Evolutionary conservation across 2,888 invertebrate genomes (phyloP).

Genomic region (Chromoteleia sp.): DNA sequence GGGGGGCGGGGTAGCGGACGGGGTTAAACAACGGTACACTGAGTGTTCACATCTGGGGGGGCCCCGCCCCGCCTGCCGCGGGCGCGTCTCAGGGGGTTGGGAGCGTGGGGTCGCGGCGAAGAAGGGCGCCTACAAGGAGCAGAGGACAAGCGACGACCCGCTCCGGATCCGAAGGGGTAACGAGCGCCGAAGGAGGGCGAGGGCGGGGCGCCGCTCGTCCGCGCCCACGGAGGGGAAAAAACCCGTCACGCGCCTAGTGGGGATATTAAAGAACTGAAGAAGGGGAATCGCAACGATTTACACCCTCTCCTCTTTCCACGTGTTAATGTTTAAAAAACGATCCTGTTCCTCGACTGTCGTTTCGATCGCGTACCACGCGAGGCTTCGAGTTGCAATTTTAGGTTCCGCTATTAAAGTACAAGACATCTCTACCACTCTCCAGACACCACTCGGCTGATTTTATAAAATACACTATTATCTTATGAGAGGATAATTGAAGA

Average conservation of each 20-base stretch:
- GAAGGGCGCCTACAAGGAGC: conserved; percentile 79
- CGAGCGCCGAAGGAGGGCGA: conserved; percentile 81
- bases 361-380: too few relatives aligned
- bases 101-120: conserved; percentile 76
- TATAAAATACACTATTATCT: too few relatives aligned
- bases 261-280: conserved; percentile 79
- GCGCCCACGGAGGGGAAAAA: conserved; percentile 86
- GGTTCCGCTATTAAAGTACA: too few relatives aligned
- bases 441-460: too few relatives aligned
- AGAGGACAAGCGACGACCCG: conserved; percentile 73
- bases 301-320: conserved; percentile 71
- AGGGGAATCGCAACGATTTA: conserved; percentile 77
- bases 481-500: too few relatives aligned
- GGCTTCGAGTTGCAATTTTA: too few relatives aligned
- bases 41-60: too few relatives aligned
- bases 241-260: conserved; percentile 76
- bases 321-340: conserved; percentile 15
- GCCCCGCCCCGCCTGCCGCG: too few relatives aligned
- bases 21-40: too few relatives aligned
- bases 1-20: conserved; percentile 84
- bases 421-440: too few relatives aligned
- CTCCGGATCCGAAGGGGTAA: conserved; percentile 74
- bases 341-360: not conserved
- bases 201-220: conserved; percentile 85
- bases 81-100: too few relatives aligned